Base-by-base conservation (phyloP, 1,140 invertebrate species). In the Zophobas morio region DNA sequence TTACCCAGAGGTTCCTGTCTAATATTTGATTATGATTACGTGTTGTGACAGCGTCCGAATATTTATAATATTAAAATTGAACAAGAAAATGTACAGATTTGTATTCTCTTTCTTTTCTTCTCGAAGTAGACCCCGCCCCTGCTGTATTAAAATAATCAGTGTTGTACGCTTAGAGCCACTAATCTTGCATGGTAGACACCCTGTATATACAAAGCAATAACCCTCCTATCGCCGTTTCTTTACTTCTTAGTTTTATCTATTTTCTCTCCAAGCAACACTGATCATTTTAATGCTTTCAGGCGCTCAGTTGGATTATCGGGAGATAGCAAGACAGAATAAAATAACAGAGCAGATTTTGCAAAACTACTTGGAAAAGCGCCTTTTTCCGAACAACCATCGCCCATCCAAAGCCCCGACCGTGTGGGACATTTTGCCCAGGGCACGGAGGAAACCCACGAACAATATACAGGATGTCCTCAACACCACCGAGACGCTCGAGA, bases 341-440 rank as follows among this genome's bases (percentile, higher is more conserved):
- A 93, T 93, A 84, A 93, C 92, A 32, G 88, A 91, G 84, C 90
- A 92, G 86, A 93, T 93, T 78, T 88, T 93, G 71, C 90, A 92
- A 83, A 91, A 91, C 77, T 93, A 90, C 83, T 87, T 93, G 70
- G 91, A 93, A 84, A 89, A 90, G 80, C 89, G 90, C 34, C 82
- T 93, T 36, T 90, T 89, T 82, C 89, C 88, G 5, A 84, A 89
- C 78, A 84, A 85, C 8, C 88, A 85, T 79, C 87, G 87, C 2
- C 85, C 83, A 35, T 84, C 87, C 2, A 88, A 87, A 76, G 86
- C 89, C 4, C 91, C 91, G 1, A 90, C 89, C 2, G 87, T 91
- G 33, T 88, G 88, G 35, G 91, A 92, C 74, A 92, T 92, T 71
- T 83, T 91, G 33, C 90, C 90, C 5, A 87, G 81, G 53, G 54